Base-by-base conservation (phyloP, 2,113 vertebrate species). In the Mionectes macconnelli region DNA sequence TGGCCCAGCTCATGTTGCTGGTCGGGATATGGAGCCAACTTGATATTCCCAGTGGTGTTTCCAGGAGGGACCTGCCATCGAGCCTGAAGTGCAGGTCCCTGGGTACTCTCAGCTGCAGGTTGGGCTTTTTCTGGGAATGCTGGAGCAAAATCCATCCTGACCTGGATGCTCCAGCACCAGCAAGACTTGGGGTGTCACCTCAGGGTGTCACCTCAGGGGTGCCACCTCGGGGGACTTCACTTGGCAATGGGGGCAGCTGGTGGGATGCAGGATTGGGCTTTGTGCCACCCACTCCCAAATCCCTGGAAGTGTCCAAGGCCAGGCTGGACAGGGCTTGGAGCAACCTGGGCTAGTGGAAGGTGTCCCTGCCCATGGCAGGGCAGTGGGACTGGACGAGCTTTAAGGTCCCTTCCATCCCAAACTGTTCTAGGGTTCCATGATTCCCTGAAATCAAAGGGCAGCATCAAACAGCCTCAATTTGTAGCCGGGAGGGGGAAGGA, bases 1-100 rank as follows among this genome's bases (percentile, higher is more conserved):
- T 2, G 2, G 13, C 37, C 42, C 1, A 2, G 42, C 42, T 70
- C 0, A 0, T 10, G n/a, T 53, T 40, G 7, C 39, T 45, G 37
- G 9, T 40, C 4, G 8, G 16, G 42, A 8, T 21, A 2, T 0
- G 2, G 33, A 40, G 8, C 35, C 8, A 17, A 1, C 9, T 19
- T 45, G 25, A 2, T 33, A 0, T 47, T 88, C 45, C 33, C 2
- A 1, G 1, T 4, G 13, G 2, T 24, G 64, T 27, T 57, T 40
- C 47, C 10, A 5, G 57, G 79, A 91, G 59, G 91, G 76, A 91
- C 55, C 47, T 52, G 31, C 40, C 5, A 0, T 19, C 0, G 2
- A 39, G 33, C 7, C 47, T 33, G 14, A 10, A 24, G 14, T 23
- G 16, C 30, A 25, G 24, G 28, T 27, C 24, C 30, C 23, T 15